These are phyloP conservation scores for Cyprinodon diabolis DNA, from an alignment of 2,797 vertebrate genomes.

Conservation along the genomic window DNA sequence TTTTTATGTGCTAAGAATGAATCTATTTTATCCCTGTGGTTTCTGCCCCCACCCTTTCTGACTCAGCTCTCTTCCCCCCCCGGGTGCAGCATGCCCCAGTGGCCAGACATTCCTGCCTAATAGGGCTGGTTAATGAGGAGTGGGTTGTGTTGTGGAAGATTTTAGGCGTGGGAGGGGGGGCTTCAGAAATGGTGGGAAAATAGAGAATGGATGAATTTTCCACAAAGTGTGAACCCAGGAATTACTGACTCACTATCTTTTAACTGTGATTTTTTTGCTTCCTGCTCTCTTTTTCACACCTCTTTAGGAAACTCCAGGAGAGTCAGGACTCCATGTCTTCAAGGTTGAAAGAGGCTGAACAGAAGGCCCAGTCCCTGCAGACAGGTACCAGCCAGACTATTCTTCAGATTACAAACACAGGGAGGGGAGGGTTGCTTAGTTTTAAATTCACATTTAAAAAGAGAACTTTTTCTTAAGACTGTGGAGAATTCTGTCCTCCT, in stretches of 20 bases:
- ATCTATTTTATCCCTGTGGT: slow-evolving; percentile 79
- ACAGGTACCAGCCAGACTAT: slow-evolving; percentile 84
- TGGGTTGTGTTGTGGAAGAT: slow-evolving; percentile 77
- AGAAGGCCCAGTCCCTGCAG: slow-evolving; percentile 93
- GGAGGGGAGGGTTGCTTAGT: not conserved
- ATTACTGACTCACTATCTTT: slow-evolving; percentile 65
- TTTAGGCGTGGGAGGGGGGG: slow-evolving; percentile 76
- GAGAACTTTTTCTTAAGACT: not conserved
- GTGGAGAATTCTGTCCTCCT: too few relatives aligned
- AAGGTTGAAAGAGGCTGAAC: slow-evolving; percentile 94
- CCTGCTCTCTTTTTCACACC: slow-evolving; percentile 35
- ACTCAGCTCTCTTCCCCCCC: slow-evolving; percentile 40
- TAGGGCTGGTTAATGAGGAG: slow-evolving; percentile 82
- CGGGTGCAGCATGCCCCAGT: slow-evolving; percentile 75
- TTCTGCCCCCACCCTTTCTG: slow-evolving; percentile 46
- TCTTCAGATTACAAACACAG: slow-evolving; percentile 12
- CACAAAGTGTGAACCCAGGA: slow-evolving; percentile 60
- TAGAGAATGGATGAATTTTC: slow-evolving; percentile 66
- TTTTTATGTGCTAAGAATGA: slow-evolving; percentile 76
- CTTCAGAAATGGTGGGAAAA: slow-evolving; percentile 79
- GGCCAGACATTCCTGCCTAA: slow-evolving; percentile 83
- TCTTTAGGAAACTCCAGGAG: slow-evolving; percentile 92
- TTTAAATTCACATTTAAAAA: not conserved
- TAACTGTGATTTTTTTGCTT: slow-evolving; percentile 60
- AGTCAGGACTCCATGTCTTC: slow-evolving; percentile 92